Percentiles rank a stretch among this genome's conserved stretches.
phyloP scores from a whole-genome alignment of 1,140 invertebrate genomes.

The Drosophila obscura region DNA sequence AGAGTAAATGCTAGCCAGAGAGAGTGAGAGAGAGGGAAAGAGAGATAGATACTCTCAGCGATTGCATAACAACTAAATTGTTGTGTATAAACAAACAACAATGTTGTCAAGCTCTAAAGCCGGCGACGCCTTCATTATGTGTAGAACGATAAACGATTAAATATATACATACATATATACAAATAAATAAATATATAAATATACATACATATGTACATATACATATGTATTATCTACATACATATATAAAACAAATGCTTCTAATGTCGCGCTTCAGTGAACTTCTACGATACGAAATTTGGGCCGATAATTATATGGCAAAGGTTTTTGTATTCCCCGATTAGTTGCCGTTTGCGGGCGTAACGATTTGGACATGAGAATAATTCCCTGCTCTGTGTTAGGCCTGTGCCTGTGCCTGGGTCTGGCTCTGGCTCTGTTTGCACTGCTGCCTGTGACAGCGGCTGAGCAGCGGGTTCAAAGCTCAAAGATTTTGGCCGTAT shows the following conservation, averaged over 20 bases:
- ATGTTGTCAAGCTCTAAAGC: slow-evolving; percentile 19
- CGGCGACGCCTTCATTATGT: slow-evolving; percentile 11
- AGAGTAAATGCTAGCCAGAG: not conserved
- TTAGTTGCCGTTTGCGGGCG: slow-evolving; percentile 37
- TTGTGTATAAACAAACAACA: slow-evolving; percentile 54
- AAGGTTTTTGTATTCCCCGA: slow-evolving; percentile 4
- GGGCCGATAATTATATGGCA: slow-evolving; percentile 32
- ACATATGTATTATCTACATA: slow-evolving; percentile 1
- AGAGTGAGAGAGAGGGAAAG: slow-evolving; percentile 7
- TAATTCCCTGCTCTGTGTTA: not conserved
- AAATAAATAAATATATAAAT: slow-evolving; percentile 9
- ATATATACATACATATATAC: not conserved
- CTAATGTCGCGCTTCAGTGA: slow-evolving; percentile 35
- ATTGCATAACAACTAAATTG: slow-evolving; percentile 51
- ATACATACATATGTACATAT: slow-evolving; percentile 11
- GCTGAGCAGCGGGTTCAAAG: slow-evolving; percentile 23
- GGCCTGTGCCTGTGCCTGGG: not conserved
- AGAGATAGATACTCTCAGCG: not conserved
- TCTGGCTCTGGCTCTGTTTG: not conserved
- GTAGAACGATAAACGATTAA: no score
- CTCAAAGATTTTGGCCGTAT: slow-evolving; percentile 68
- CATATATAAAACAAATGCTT: not conserved
- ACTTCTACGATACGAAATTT: not conserved
- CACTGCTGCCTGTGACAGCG: not conserved
- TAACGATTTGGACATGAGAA: slow-evolving; percentile 22